These are phyloP conservation scores for Zosterops lateralis DNA, from an alignment of 2,113 vertebrate genomes.

Conservation along the genomic window DNA sequence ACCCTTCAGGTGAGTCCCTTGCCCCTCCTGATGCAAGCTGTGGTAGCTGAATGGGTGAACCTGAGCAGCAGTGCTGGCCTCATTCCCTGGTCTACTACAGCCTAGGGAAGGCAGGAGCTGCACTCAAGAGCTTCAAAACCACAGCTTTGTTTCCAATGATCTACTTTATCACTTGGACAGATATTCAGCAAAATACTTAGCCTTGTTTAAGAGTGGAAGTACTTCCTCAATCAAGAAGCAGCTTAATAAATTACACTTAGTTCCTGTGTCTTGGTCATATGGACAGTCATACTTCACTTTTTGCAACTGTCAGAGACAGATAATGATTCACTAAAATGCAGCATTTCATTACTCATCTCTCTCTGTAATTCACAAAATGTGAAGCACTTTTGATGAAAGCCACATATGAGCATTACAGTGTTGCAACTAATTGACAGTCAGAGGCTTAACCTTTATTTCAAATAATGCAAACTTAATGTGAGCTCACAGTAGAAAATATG, in stretches of 20 bases:
- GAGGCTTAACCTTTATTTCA: not conserved
- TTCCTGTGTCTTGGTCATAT: fast-evolving
- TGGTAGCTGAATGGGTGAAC: not conserved
- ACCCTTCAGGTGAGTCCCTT: not conserved
- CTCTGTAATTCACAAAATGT: not conserved
- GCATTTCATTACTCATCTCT: not conserved
- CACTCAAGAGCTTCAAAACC: not conserved
- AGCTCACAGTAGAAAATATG: not conserved
- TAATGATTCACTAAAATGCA: not conserved
- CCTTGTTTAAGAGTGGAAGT: not conserved
- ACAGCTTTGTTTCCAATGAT: not conserved
- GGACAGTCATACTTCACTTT: not conserved
- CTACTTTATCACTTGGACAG: not conserved
- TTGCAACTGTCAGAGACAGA: not conserved
- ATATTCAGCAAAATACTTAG: not conserved
- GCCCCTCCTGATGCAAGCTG: not conserved
- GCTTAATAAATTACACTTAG: not conserved
- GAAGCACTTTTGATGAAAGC: not conserved
- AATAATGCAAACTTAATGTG: not conserved
- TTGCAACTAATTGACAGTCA: not conserved
- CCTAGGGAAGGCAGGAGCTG: not conserved
- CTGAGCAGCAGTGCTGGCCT: not conserved
- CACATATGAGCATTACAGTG: fast-evolving
- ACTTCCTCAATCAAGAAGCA: not conserved
- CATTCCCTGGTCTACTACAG: fast-evolving